Evolutionary conservation across 2,888 invertebrate genomes (phyloP).

Genomic region (Lypha dubia): DNA sequence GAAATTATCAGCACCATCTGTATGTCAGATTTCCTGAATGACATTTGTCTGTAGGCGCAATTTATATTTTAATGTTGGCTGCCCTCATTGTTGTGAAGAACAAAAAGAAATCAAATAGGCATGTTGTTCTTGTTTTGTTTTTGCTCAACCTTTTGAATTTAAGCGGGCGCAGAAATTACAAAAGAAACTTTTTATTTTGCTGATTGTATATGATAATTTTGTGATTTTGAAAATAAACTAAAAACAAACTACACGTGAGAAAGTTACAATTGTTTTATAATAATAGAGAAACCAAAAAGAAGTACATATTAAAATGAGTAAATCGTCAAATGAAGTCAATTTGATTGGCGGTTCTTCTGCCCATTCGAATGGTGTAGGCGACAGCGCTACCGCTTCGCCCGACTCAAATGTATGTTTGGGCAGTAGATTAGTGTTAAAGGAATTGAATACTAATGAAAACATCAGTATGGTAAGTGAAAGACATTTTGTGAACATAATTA

Average conservation of each 20-base stretch:
- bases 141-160: constrained; percentile 49
- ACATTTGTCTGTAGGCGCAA: constrained; percentile 34
- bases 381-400: constrained; percentile 19
- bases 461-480: constrained; percentile 75
- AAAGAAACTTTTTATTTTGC: constrained; percentile 9
- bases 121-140: constrained; percentile 40
- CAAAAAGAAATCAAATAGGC: constrained; percentile 32
- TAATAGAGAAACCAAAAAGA: neutral
- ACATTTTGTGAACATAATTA: no score
- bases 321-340: constrained; percentile 63
- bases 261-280: neutral
- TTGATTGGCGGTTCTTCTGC: constrained; percentile 55
- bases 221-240: neutral
- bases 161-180: constrained; percentile 26
- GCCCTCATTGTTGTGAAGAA: constrained; percentile 37
- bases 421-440: constrained; percentile 74
- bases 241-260: neutral
- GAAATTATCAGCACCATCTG: constrained; percentile 56
- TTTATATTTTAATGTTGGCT: constrained; percentile 57
- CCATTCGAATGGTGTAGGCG: constrained; percentile 34
- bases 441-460: constrained; percentile 77
- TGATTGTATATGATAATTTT: neutral
- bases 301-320: constrained; percentile 54
- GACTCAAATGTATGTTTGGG: constrained; percentile 35
- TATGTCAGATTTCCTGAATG: constrained; percentile 11